Conservation (phyloP, 2,797 vertebrate species). For the Melanotaenia parkinsoni region DNA sequence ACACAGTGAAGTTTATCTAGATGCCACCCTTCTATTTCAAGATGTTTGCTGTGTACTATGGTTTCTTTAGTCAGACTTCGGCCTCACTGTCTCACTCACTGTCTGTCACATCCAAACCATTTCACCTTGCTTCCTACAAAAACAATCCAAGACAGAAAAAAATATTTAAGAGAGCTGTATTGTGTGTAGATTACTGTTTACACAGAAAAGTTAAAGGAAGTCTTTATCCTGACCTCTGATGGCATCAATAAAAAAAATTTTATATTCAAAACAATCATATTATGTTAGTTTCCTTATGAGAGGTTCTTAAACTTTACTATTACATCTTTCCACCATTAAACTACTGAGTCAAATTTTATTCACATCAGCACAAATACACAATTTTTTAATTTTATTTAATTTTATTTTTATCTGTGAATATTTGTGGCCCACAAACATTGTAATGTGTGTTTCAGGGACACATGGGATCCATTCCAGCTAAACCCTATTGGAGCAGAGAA, state of each 20-base stretch:
- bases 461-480: conserved; percentile 86
- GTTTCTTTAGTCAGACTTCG: conserved; percentile 7
- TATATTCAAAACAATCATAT: neutral
- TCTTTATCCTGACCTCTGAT: neutral
- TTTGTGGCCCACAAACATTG: neutral
- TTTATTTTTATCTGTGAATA: neutral
- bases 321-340: too few species aligned
- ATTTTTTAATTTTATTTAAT: too few species aligned
- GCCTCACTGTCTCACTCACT: neutral
- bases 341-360: neutral
- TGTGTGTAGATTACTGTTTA: neutral
- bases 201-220: neutral
- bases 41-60: neutral
- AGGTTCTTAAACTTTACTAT: neutral
- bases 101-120: neutral
- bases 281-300: neutral
- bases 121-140: neutral
- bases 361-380: neutral
- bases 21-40: neutral
- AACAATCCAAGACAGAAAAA: neutral
- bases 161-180: neutral
- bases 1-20: neutral
- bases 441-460: conserved; percentile 74
- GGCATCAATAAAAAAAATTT: too few species aligned
- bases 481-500: conserved; percentile 84